phyloP scores from a whole-genome alignment of 1,140 invertebrate species.

The Palaemon carinicauda region DNA sequence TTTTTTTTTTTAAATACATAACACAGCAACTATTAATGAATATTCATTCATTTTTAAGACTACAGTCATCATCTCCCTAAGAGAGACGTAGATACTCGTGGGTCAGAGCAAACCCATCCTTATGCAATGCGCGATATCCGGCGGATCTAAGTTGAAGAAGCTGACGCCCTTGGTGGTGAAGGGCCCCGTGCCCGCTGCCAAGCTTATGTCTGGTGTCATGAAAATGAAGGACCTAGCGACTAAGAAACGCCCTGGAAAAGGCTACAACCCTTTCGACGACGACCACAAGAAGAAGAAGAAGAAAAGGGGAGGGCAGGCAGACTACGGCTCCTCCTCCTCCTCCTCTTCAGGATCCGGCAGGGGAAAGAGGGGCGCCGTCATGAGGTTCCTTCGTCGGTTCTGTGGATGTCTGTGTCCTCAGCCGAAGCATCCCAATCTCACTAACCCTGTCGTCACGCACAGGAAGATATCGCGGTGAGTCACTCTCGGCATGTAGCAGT shows the following conservation, averaged over 20 bases:
- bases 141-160: too few species aligned
- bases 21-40: too few species aligned
- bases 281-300: neutral
- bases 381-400: neutral
- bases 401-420: neutral
- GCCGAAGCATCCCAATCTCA: constrained; percentile 2
- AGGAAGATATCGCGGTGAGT: constrained; percentile 42
- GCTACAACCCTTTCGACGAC: constrained; percentile 3
- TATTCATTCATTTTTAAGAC: too few species aligned
- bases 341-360: neutral
- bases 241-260: neutral
- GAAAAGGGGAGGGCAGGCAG: neutral
- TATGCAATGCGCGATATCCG: too few species aligned
- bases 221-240: constrained; percentile 3
- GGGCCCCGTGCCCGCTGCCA: neutral
- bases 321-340: too few species aligned
- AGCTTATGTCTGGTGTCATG: neutral
- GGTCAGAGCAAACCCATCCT: too few species aligned
- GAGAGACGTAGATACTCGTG: too few species aligned
- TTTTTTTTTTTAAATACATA: too few species aligned
- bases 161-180: too few species aligned
- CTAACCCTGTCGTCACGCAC: constrained; percentile 33
- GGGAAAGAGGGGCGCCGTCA: neutral
- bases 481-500: neutral
- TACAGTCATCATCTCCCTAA: too few species aligned